Evolutionary conservation across 1,140 invertebrate genomes (phyloP), one percentile per base, ranked within the genome.

Genomic region (Drosophila jambulina): DNA sequence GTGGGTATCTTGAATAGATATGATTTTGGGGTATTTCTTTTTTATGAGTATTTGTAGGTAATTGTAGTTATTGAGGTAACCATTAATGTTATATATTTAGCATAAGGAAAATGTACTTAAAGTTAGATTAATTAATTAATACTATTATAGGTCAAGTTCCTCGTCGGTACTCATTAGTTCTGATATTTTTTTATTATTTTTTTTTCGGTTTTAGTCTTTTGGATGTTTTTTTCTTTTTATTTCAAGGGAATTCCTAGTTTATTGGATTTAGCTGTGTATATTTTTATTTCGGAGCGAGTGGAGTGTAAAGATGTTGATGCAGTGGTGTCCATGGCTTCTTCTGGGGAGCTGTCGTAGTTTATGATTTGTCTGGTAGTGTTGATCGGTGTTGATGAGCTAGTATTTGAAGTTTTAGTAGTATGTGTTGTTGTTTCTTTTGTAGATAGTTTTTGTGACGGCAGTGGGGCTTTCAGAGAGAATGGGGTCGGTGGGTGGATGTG

Each of bases 241-340:
- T 34, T 53, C 9, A 53, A 8, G 49, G 17, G 49, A 34, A 53
- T 34, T 9, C 29, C 49, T 53, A 53, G 12, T 53, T 53, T 34
- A 53, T 53, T 53, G 34, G 34, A 34, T 53, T 34, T n/a, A 53
- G 27, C n/a, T n/a, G n/a, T n/a, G n/a, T n/a, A n/a, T n/a, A n/a
- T n/a, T 53, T 53, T 53, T 53, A 19, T 13, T 32, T 21, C 51
- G 10, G 51, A 53, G 12, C n/a, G 29, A 15, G 51, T 53, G 19
- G n/a, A 53, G 10, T 53, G 21, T 53, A 21, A 29, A 15, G 54
- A 57, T 42, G 23, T 40, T n/a, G 54, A 57, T 57, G 54, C 36
- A 17, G 15, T 40, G 54, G 23, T 57, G 21, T 57, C 15, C 54
- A 38, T 40, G 23, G 32, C 2, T n/a, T n/a, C n/a, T n/a, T 58